Percentiles rank a stretch among this genome's conserved stretches.
Conservation (phyloP, 2,888 invertebrate genomes). For the Acleris emargana region DNA sequence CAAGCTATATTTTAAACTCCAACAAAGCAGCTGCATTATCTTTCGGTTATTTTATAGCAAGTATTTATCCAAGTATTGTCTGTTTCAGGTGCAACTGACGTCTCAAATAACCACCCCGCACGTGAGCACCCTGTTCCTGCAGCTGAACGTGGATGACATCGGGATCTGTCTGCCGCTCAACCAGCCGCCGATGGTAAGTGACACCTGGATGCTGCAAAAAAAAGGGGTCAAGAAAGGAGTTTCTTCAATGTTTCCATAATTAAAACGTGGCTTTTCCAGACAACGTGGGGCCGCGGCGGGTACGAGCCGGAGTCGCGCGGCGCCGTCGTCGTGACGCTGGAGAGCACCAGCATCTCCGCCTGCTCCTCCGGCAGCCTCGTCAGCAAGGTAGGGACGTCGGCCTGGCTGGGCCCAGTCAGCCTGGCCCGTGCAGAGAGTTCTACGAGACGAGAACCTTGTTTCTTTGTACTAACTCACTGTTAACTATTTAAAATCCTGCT, state of each 20-base stretch:
- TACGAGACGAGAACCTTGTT: too few species aligned
- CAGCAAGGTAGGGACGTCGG: constrained; percentile 84
- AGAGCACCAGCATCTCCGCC: constrained; percentile 96
- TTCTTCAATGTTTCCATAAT: too few species aligned
- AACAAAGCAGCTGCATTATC: too few species aligned
- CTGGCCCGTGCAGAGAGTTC: too few species aligned
- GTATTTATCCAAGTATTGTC: background rate
- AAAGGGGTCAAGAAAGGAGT: too few species aligned
- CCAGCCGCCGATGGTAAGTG: constrained; percentile 86
- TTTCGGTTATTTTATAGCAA: too few species aligned
- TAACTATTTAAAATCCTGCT: too few species aligned
- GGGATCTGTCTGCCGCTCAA: constrained; percentile 97
- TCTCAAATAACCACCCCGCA: constrained; percentile 91
- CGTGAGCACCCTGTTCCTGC: constrained; percentile 95
- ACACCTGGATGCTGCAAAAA: background rate
- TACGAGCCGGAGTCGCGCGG: constrained; percentile 92
- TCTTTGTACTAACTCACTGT: too few species aligned
- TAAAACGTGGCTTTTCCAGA: constrained; percentile 45
- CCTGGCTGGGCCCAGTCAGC: too few species aligned
- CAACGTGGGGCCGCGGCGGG: constrained; percentile 85
- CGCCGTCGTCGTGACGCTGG: constrained; percentile 97
- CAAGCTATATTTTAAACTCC: too few species aligned
- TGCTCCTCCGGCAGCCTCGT: constrained; percentile 98
- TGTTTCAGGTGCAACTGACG: constrained; percentile 86
- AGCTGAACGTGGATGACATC: constrained; percentile 97